Conservation (phyloP, 2,797 vertebrate genomes). For the Lepidocolaptes lacrymiger region DNA sequence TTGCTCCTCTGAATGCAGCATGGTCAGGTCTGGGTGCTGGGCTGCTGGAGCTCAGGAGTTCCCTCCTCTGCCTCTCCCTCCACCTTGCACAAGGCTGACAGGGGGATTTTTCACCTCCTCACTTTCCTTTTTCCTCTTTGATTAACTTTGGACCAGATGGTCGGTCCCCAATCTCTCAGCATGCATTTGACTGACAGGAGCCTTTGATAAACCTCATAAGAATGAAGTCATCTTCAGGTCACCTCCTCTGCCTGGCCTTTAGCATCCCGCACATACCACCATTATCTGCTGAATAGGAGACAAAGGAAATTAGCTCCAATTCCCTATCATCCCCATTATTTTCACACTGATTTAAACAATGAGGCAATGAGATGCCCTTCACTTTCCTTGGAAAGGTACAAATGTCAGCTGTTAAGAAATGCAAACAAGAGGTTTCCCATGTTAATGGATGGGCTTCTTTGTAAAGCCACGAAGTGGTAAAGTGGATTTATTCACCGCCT, state of each 20-base stretch:
- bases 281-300: conserved; percentile 85
- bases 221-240: conserved; percentile 87
- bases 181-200: conserved; percentile 93
- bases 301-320: conserved; percentile 83
- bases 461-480: conserved; percentile 66
- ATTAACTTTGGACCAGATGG: conserved; percentile 95
- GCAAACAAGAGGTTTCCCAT: conserved; percentile 78
- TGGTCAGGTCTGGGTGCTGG: neutral
- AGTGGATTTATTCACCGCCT: conserved; percentile 59
- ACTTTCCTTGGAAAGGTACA: conserved; percentile 80
- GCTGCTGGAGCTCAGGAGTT: conserved; percentile 18
- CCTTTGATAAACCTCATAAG: conserved; percentile 89
- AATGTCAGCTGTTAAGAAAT: conserved; percentile 84
- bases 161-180: conserved; percentile 90
- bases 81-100: conserved; percentile 71
- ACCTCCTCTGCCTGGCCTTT: conserved; percentile 80
- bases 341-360: conserved; percentile 81
- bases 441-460: conserved; percentile 78
- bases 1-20: neutral
- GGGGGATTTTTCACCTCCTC: conserved; percentile 75
- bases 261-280: conserved; percentile 77
- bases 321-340: conserved; percentile 77
- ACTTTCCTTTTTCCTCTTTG: conserved; percentile 83
- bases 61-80: conserved; percentile 50
- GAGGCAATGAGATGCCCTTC: conserved; percentile 82